phyloP scores from a whole-genome alignment of 2,113 vertebrate genomes.

The Callopanchax toddi region DNA sequence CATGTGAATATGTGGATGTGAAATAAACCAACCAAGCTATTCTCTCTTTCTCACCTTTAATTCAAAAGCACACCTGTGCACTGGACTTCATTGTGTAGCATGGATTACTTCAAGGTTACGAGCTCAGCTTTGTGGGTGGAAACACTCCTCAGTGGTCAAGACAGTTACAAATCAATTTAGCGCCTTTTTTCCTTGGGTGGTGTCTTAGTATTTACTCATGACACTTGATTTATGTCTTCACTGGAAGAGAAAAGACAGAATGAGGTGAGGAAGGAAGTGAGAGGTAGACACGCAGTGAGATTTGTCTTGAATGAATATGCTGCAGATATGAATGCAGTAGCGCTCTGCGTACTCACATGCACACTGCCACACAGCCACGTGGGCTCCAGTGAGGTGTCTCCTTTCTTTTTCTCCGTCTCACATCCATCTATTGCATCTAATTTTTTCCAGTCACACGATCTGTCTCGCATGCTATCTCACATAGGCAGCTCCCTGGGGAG shows the following conservation, averaged over 20 bases:
- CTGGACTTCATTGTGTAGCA: slow-evolving; percentile 40
- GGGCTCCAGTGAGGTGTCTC: slow-evolving; percentile 34
- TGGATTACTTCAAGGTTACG: slow-evolving; percentile 66
- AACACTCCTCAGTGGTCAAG: slow-evolving; percentile 13
- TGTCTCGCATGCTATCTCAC: slow-evolving; percentile 74
- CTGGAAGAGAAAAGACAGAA: slow-evolving; percentile 40
- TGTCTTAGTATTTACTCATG: slow-evolving; percentile 13
- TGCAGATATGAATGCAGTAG: slow-evolving; percentile 47
- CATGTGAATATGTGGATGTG: slow-evolving; percentile 32
- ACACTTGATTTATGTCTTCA: slow-evolving; percentile 45
- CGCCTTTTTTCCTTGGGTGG: slow-evolving; percentile 4
- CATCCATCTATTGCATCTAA: slow-evolving; percentile 68
- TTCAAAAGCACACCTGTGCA: slow-evolving; percentile 23
- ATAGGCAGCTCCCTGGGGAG: slow-evolving; percentile 76
- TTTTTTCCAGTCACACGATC: slow-evolving; percentile 61
- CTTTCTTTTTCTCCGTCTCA: slow-evolving; percentile 54
- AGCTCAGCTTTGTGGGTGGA: slow-evolving; percentile 20
- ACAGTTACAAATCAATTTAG: slow-evolving; percentile 34
- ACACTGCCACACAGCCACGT: slow-evolving; percentile 42
- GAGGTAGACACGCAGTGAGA: slow-evolving; percentile 12
- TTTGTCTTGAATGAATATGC: slow-evolving; percentile 53
- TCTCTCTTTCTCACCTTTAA: slow-evolving; percentile 35
- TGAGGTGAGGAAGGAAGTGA: slow-evolving; percentile 34
- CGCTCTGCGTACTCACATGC: slow-evolving; percentile 20
- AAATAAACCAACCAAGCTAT: slow-evolving; percentile 34